Percentiles rank a stretch among this genome's conserved stretches.
Conservation (phyloP, 2,888 invertebrate species). For the Acrocyrtus sp. region DNA sequence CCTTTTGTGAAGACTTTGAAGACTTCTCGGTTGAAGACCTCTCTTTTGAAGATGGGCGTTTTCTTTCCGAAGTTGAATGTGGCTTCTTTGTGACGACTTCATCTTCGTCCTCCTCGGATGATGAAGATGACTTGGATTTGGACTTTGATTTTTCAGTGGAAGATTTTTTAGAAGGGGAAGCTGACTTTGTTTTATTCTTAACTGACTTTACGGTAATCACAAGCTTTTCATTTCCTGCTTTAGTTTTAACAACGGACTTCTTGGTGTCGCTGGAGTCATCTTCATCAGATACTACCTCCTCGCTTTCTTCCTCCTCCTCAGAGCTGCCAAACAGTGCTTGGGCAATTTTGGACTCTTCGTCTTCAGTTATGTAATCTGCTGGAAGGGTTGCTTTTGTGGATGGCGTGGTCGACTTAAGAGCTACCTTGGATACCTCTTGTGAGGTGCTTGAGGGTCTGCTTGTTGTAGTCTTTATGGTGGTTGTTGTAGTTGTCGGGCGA, state of each 20-base stretch:
- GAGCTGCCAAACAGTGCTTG: conserved; percentile 33
- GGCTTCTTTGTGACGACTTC: neutral
- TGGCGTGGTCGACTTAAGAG: too few relatives aligned
- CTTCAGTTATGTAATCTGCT: conserved; percentile 33
- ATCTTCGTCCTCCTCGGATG: neutral
- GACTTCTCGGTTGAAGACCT: conserved; percentile 11
- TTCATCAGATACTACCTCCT: conserved; percentile 5
- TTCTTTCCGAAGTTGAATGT: neutral
- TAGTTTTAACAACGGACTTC: conserved; percentile 14
- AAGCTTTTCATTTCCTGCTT: conserved; percentile 10
- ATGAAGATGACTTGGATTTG: neutral
- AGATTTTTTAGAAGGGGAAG: neutral
- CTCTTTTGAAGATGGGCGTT: neutral
- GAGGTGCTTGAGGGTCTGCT: neutral
- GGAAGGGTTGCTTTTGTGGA: neutral
- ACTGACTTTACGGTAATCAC: conserved; percentile 18
- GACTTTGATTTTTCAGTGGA: neutral
- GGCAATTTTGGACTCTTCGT: conserved; percentile 32
- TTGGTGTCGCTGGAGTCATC: neutral
- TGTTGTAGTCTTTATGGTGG: conserved; percentile 8
- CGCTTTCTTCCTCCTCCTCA: conserved; percentile 18
- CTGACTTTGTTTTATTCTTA: neutral
- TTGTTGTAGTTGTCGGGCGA: conserved; percentile 1
- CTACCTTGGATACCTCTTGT: too few relatives aligned
- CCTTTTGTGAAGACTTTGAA: conserved; percentile 3